Evolutionary conservation across 2,888 invertebrate genomes (phyloP), one percentile per base, ranked within the genome.

Genomic region (Pristionchus arcanus): DNA sequence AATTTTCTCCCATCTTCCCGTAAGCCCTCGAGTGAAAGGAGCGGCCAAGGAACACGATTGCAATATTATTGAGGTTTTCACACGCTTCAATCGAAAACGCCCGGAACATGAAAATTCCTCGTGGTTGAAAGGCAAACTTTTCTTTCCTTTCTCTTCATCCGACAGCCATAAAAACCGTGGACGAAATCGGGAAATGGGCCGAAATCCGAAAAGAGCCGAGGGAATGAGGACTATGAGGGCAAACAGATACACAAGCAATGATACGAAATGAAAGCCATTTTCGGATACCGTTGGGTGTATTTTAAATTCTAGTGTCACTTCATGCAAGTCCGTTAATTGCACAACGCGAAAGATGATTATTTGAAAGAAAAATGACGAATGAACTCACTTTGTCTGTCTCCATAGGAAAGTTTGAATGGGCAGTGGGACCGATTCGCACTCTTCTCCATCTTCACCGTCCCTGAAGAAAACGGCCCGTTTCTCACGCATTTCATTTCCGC

Each of bases 341-440:
- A 49, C 25, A 37, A 19, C 5, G 11, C 37, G 37, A 28, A 81
- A 81, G 68, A 90, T 55, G 28, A 86, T 71, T 71, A 77, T 74
- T 42, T 31, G 28, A n/a, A 16, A 28, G 37, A n/a, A 63, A 5
- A 28, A 89, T 28, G 66, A 74, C 81, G 68, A 63, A 28, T 86
- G 31, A 89, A 90, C 91, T 91, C 92, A 97, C 97, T 97, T 97
- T 92, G 98, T 97, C 96, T 98, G 98, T 94, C 98, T 97, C 99
- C 99, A 99, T 91, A 99, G 96, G 96, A 98, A 99, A 94, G 98
- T 97, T 96, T 99, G 99, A 91, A 99, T 98, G 1, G 98, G 98
- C 91, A 98, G 97, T 0, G 99, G 99, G 91, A 99, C 96, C 94
- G 97, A 97, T 94, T 97, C 97, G 92, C 95, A 94, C 86, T 95